Percentiles rank a stretch among this genome's conserved stretches.
Evolutionary conservation across 2,888 invertebrate species (phyloP).

Genomic region (Coenonympha arcania): DNA sequence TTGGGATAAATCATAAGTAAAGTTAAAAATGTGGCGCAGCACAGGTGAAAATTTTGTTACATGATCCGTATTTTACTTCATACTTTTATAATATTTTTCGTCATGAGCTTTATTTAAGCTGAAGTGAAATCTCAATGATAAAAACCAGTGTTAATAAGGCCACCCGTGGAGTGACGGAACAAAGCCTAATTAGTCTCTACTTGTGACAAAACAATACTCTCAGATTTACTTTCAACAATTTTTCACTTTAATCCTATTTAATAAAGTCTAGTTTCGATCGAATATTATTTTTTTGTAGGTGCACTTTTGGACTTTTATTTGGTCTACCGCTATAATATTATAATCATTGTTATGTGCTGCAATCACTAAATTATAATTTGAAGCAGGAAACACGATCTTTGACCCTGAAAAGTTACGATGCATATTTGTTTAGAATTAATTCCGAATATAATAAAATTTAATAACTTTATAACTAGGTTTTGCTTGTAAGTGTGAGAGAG

Average conservation of each 20-base stretch:
- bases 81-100: no score
- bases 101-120: slow-evolving; percentile 26
- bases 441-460: not conserved
- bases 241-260: slow-evolving; percentile 2
- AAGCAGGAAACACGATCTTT: slow-evolving; percentile 7
- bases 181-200: slow-evolving; percentile 52
- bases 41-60: no score
- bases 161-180: slow-evolving; percentile 42
- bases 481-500: no score
- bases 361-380: slow-evolving; percentile 6
- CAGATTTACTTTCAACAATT: not conserved
- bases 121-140: slow-evolving; percentile 60
- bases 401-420: slow-evolving; percentile 4
- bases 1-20: no score
- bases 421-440: not conserved
- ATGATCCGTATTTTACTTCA: no score
- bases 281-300: no score
- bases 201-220: slow-evolving; percentile 13
- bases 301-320: no score
- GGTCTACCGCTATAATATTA: slow-evolving; percentile 3
- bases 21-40: no score
- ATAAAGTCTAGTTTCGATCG: slow-evolving; percentile 4
- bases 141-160: slow-evolving; percentile 47
- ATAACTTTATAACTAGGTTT: not conserved
- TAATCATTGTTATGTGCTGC: not conserved